A percentile compares a stretch with the other conserved stretches of the same genome.
phyloP scores from a whole-genome alignment of 2,113 vertebrate genomes.

The Burhinus oedicnemus region DNA sequence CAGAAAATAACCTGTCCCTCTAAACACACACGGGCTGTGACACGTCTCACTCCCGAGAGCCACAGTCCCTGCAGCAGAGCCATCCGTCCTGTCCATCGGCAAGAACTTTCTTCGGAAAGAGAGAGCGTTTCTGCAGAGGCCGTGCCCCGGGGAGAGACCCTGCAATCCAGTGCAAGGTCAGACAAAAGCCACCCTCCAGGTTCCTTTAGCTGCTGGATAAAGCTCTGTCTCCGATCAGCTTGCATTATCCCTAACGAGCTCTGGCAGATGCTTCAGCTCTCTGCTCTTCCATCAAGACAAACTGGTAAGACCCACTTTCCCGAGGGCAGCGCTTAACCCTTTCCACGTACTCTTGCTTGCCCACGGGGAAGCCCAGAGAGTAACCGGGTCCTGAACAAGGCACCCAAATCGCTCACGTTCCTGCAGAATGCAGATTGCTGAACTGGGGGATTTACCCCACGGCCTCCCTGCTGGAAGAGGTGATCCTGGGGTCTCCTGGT shows the following conservation, averaged over 20 bases:
- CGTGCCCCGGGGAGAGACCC: not conserved
- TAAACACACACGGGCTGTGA: rapidly evolving
- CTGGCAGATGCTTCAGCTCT: slow-evolving; percentile 37
- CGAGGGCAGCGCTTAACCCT: not conserved
- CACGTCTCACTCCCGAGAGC: rapidly evolving
- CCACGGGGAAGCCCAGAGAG: not conserved
- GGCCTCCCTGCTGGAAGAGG: not conserved
- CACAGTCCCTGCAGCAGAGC: not conserved
- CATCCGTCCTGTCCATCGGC: not conserved
- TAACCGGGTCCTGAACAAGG: not conserved
- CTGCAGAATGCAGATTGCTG: not conserved
- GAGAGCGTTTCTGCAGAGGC: not conserved
- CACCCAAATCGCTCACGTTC: rapidly evolving
- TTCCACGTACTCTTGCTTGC: not conserved
- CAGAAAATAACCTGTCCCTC: not conserved
- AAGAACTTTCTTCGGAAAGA: not conserved
- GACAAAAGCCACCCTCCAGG: not conserved
- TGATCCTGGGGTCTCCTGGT: rapidly evolving
- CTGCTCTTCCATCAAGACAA: not conserved
- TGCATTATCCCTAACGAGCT: slow-evolving; percentile 53
- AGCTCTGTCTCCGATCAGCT: slow-evolving; percentile 21
- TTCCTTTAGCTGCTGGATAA: not conserved
- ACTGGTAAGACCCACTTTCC: not conserved
- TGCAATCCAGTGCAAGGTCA: slow-evolving; percentile 11
- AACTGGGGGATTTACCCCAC: not conserved